These are phyloP conservation scores for Tetramorium parvispinum DNA, from an alignment of 1,140 invertebrate genomes.

Conservation along the genomic window DNA sequence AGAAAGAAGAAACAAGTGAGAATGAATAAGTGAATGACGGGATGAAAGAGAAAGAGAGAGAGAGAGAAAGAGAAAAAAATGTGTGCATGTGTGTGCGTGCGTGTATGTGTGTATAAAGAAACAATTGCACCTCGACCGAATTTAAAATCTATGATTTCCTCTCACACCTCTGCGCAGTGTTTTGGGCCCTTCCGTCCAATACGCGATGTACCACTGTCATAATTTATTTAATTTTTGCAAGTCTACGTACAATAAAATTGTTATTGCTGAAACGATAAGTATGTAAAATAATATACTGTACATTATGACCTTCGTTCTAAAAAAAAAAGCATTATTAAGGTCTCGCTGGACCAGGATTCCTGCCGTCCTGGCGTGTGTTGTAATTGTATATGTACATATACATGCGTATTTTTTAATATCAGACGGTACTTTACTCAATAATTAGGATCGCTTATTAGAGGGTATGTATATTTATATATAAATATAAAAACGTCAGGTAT, in stretches of 20 bases:
- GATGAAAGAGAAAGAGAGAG: neutral
- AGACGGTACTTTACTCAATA: conserved; percentile 77
- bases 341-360: conserved; percentile 77
- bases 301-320: conserved; percentile 76
- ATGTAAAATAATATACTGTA: conserved; percentile 77
- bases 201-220: conserved; percentile 85
- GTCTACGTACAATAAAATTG: conserved; percentile 85
- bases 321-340: conserved; percentile 72
- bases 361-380: conserved; percentile 77
- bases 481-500: conserved; percentile 64
- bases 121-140: conserved; percentile 80
- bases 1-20: neutral
- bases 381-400: conserved; percentile 78
- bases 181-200: conserved; percentile 85
- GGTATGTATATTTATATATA: conserved; percentile 72
- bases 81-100: neutral
- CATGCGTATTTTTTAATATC: conserved; percentile 78
- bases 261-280: conserved; percentile 84
- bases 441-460: conserved; percentile 77
- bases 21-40: neutral
- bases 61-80: neutral
- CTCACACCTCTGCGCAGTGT: conserved; percentile 84
- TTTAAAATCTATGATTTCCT: conserved; percentile 83
- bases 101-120: neutral
- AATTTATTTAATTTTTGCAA: conserved; percentile 85